Base-by-base conservation (phyloP, 2,797 vertebrate genomes). In the Mus minutoides region DNA sequence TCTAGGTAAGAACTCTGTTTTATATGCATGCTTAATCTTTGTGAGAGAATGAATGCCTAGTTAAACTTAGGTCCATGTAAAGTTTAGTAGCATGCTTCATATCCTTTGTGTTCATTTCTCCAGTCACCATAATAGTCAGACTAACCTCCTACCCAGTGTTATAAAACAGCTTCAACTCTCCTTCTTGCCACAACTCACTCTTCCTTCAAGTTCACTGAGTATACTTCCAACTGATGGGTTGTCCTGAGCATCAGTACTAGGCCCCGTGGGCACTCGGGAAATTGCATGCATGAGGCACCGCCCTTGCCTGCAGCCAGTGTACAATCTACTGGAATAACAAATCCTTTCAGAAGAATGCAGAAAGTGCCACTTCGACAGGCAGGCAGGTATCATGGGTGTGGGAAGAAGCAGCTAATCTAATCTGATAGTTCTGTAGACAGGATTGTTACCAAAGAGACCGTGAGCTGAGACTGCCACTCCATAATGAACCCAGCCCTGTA, bases 1-100 rank as follows among this genome's bases (percentile, higher is more conserved):
- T 99, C 99, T 97, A 99, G 99, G 99, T 99, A 99, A 99, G 99
- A 97, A 67, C 31, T 92, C 83, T 69, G 10, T 97, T 94, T 96
- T 95, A 83, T 87, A 86, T 90, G 2, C 52, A 56, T 85, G 94
- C 76, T 97, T 94, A 93, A 92, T 95, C 90, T 75, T 90, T 97
- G 46, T 78, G 54, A 94, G 43, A 87, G 37, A 92, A 49, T 96
- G 83, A 54, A 83, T 90, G 64, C 87, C 62, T 87, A 67, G 82
- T 87, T 92, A 75, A 96, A 86, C 71, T 77, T 82, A 87, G 62
- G 77, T 83, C 76, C 75, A 62, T 67, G 9, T 86, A 60, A 73
- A 58, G 34, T 89, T 62, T 76, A 64, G 31, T 85, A 82, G n/a
- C 78, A 4, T 67, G 92, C 31, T 77, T 90, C 9, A 43, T 49